Conservation (phyloP, 2,888 invertebrate genomes). For the Bhutanitis thaidina region DNA sequence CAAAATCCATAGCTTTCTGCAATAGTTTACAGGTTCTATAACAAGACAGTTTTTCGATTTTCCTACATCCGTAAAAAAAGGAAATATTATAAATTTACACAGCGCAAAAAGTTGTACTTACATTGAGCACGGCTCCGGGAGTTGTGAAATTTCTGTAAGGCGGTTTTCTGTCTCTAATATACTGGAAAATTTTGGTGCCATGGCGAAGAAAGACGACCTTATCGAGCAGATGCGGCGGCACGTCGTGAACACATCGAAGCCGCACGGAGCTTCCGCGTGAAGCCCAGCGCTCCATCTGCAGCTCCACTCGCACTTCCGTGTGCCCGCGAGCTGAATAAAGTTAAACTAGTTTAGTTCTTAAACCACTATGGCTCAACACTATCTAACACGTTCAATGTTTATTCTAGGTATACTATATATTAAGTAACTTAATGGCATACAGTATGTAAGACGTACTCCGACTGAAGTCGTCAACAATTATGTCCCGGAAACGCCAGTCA, state of each 20-base stretch:
- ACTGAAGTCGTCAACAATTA: too few species aligned
- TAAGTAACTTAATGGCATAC: too few species aligned
- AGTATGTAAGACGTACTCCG: too few species aligned
- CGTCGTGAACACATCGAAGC: slow-evolving; percentile 87
- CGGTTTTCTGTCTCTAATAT: slow-evolving; percentile 87
- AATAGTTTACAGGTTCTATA: too few species aligned
- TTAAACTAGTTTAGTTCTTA: too few species aligned
- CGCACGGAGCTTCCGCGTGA: slow-evolving; percentile 85
- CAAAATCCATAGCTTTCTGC: too few species aligned
- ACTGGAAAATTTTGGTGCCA: slow-evolving; percentile 88
- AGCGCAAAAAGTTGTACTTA: slow-evolving; percentile 69
- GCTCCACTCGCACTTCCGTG: slow-evolving; percentile 81
- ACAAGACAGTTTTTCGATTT: too few species aligned
- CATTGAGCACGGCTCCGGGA: slow-evolving; percentile 87
- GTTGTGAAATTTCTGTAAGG: slow-evolving; percentile 84
- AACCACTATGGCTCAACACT: too few species aligned
- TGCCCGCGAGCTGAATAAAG: slow-evolving; percentile 60
- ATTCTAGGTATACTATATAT: too few species aligned
- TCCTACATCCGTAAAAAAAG: too few species aligned
- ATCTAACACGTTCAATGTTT: too few species aligned
- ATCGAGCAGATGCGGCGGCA: slow-evolving; percentile 85
- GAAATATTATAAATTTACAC: not conserved
- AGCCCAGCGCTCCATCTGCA: slow-evolving; percentile 86
- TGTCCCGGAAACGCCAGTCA: too few species aligned
- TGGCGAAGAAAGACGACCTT: slow-evolving; percentile 88